Evolutionary conservation across 2,113 vertebrate species (phyloP), one percentile per base, ranked within the genome.

Genomic region (Ceyx cyanopectus): DNA sequence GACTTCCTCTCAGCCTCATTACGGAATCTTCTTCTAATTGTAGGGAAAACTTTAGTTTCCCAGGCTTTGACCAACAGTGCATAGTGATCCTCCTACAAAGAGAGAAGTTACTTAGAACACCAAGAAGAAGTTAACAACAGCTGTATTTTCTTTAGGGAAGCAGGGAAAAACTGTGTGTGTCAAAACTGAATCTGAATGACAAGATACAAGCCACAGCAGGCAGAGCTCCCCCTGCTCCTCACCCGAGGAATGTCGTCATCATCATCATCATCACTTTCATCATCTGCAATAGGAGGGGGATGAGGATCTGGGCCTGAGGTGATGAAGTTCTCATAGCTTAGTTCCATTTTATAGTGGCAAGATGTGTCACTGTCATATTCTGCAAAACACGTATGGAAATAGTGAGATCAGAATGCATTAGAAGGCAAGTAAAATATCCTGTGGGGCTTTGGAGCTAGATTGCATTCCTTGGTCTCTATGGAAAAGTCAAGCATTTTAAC

Each of bases 31-130:
- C 99, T 99, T n/a, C 99, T 98, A 95, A 99, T 99, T 14, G 99
- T 99, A 37, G 99, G 99, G 91, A 99, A 99, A 68, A 99, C 99
- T 95, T 99, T 99, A 34, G 99, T 99, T 96, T 99, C 99, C 99
- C 99, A 99, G 21, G 99, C 99, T 97, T 99, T 99, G 63, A 99
- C 99, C 85, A 99, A 97, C 87, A 99, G 97, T 60, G 99, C 99
- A 9, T 99, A 99, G 95, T 99, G 99, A 93, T 99, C 99, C 97
- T 99, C 99, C 99, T 99, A 82, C 45, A 92, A 67, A 87, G 54
- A 79, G n/a, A 85, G 29, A 53, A 53, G 23, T 40, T 14, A 65
- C 69, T 93, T 11, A 56, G 7, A 19, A 51, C 65, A 61, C 21
- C 18, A 60, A 34, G 24, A 57, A 57, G 62, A 73, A 62, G 17